phyloP scores from a whole-genome alignment of 2,888 invertebrate species.

The Actias luna region DNA sequence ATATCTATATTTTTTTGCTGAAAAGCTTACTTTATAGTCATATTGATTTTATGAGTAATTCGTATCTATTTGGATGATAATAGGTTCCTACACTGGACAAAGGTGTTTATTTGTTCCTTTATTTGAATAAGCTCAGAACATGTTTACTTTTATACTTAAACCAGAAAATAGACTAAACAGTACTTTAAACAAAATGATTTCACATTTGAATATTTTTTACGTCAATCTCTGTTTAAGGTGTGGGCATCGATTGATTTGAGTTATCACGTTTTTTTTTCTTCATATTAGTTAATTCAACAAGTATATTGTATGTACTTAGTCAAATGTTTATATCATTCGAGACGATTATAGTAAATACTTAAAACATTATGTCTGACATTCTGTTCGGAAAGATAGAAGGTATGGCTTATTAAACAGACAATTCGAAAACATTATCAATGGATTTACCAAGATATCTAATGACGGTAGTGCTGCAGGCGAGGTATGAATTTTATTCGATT shows the following conservation, averaged over 20 bases:
- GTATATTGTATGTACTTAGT: not conserved
- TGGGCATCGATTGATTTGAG: not conserved
- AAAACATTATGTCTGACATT: not conserved
- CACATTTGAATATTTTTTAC: conserved; percentile 4
- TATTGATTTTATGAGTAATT: not conserved
- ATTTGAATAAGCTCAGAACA: not conserved
- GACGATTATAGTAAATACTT: not conserved
- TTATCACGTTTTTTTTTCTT: conserved; percentile 1
- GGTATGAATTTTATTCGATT: too few relatives aligned
- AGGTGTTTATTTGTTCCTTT: not conserved
- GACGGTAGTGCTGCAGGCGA: too few relatives aligned
- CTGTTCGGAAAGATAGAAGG: too few relatives aligned
- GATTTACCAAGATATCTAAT: too few relatives aligned
- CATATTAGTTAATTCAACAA: not conserved
- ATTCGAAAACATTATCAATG: too few relatives aligned
- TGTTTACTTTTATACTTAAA: not conserved
- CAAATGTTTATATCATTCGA: not conserved
- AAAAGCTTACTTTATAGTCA: not conserved
- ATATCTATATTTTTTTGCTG: not conserved
- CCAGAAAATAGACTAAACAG: not conserved
- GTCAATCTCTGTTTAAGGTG: conserved; percentile 6
- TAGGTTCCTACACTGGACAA: not conserved
- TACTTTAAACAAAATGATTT: not conserved
- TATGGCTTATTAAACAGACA: too few relatives aligned
- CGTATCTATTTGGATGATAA: not conserved